These are phyloP conservation scores for Spodoptera littoralis DNA, from an alignment of 2,888 invertebrate species.

Conservation along the genomic window DNA sequence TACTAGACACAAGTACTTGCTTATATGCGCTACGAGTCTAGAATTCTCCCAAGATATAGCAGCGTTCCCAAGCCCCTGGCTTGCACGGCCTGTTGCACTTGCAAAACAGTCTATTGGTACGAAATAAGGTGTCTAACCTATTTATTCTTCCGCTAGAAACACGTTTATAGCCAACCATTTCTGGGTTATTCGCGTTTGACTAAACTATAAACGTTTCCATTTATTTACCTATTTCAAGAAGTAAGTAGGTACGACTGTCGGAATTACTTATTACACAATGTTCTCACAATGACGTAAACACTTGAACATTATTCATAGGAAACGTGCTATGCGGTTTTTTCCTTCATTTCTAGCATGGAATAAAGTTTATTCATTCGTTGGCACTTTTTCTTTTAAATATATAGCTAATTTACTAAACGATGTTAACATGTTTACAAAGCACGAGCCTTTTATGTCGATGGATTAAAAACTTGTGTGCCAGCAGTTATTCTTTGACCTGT, in stretches of 20 bases:
- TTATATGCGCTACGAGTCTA: constrained; percentile 55
- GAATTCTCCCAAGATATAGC: constrained; percentile 47
- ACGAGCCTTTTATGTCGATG: constrained; percentile 40
- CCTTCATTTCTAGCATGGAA: constrained; percentile 21
- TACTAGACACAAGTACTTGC: constrained; percentile 50
- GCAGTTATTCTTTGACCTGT: constrained; percentile 33
- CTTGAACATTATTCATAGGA: constrained; percentile 41
- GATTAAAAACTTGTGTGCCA: constrained; percentile 42
- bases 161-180: constrained; percentile 24
- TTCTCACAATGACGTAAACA: constrained; percentile 52
- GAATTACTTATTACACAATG: constrained; percentile 48
- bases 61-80: constrained; percentile 41
- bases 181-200: constrained; percentile 44
- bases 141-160: constrained; percentile 36
- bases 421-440: constrained; percentile 35
- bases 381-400: constrained; percentile 37
- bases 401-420: constrained; percentile 39
- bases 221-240: constrained; percentile 32
- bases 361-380: constrained; percentile 28
- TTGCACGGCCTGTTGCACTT: constrained; percentile 37
- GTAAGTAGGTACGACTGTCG: constrained; percentile 35
- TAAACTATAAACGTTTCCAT: constrained; percentile 33
- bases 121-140: constrained; percentile 50
- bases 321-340: constrained; percentile 46
- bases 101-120: constrained; percentile 35